A percentile compares a stretch with the other conserved stretches of the same genome.
Conservation (phyloP, 2,113 vertebrate species). For the Paracanthobrama guichenoti region DNA sequence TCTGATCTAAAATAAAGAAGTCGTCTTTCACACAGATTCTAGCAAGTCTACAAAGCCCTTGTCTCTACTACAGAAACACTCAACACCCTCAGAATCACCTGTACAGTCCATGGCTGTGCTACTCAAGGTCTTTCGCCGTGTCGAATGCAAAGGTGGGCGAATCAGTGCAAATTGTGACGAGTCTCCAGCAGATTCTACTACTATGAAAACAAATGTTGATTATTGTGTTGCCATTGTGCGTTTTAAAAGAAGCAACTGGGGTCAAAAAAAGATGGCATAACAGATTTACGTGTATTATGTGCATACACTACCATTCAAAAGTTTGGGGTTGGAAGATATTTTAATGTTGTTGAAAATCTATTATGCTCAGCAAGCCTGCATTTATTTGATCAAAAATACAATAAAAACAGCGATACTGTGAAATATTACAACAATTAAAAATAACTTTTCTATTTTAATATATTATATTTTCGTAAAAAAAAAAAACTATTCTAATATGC, state of each 20-base stretch:
- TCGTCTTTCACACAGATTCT: not conserved
- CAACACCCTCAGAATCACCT: not conserved
- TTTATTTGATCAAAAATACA: not conserved
- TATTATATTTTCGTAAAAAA: too few relatives aligned
- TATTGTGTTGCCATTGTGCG: not conserved
- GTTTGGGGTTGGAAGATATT: not conserved
- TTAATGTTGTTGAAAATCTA: not conserved
- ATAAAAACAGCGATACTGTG: not conserved
- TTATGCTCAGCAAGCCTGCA: not conserved
- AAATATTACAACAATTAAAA: too few relatives aligned
- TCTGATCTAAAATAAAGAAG: constrained; percentile 48
- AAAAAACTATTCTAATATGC: too few relatives aligned
- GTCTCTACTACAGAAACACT: not conserved
- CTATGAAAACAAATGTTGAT: not conserved
- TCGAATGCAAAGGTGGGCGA: constrained; percentile 26
- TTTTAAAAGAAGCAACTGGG: not conserved
- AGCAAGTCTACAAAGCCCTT: not conserved
- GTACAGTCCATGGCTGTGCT: not conserved
- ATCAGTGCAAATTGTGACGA: not conserved
- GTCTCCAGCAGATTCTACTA: not conserved
- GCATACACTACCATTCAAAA: not conserved
- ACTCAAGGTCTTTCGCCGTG: not conserved
- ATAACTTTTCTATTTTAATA: too few relatives aligned
- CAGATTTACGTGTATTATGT: not conserved
- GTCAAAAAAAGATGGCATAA: not conserved